Conservation (phyloP, 2,113 vertebrate species). For the Xiphophorus couchianus region DNA sequence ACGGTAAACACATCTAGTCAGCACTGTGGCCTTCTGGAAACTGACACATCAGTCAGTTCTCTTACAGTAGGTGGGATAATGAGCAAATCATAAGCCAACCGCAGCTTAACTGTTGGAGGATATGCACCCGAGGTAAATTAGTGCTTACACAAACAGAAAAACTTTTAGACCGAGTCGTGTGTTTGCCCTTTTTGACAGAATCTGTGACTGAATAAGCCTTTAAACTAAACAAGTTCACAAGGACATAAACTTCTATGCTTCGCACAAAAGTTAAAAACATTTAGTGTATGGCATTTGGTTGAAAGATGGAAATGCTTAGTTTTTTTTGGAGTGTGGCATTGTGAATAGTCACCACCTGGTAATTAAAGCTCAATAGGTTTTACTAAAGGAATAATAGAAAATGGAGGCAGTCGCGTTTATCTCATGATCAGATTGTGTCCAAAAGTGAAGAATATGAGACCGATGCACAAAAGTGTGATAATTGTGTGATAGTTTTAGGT, state of each 20-base stretch:
- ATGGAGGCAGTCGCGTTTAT: background rate
- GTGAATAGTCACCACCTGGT: too few relatives aligned
- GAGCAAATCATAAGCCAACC: constrained; percentile 32
- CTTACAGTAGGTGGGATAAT: constrained; percentile 43
- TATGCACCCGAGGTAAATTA: constrained; percentile 6
- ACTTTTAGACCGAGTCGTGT: background rate
- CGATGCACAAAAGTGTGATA: background rate
- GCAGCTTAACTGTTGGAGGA: constrained; percentile 44
- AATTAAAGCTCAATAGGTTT: background rate
- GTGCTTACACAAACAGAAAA: constrained; percentile 28
- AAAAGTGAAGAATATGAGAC: background rate
- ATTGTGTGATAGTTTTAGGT: background rate
- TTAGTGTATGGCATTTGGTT: too few relatives aligned
- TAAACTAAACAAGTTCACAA: too few relatives aligned
- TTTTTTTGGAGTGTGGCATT: too few relatives aligned
- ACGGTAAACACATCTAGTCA: constrained; percentile 50
- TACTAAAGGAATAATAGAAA: background rate
- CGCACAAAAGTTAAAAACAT: too few relatives aligned
- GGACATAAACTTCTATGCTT: background rate
- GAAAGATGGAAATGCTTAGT: too few relatives aligned
- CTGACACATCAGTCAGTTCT: constrained; percentile 21
- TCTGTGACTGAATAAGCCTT: too few relatives aligned
- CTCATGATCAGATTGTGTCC: background rate
- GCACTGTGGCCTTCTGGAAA: constrained; percentile 48
- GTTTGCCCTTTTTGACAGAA: background rate